Evolutionary conservation across 1,140 invertebrate genomes (phyloP), one percentile per base, ranked within the genome.

Genomic region (Bombus terrestris): DNA sequence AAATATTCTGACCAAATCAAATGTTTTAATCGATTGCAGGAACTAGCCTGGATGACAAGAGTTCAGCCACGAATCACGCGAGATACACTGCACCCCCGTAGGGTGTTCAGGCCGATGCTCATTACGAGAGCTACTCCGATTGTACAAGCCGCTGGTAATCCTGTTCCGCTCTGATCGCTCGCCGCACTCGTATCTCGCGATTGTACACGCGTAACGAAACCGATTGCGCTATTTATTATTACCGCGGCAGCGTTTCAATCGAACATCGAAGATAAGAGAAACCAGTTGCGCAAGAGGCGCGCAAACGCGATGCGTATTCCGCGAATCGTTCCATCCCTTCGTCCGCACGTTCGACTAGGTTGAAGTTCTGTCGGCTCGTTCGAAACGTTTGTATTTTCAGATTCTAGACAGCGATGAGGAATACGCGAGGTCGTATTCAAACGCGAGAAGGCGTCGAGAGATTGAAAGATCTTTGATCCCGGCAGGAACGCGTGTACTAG

Each of bases 21-120:
- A 85, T 35, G 84, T 66, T 85, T 85, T 81, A 85, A 85, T 85
- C 84, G 84, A 85, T 81, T 73, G 84, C 71, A 69, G 72, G 71
- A 81, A 74, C 78, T 85, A 74, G 39, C 68, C 6, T 59, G 78
- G 71, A 81, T 25, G 84, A 85, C 78, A 75, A 81, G 78, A 85
- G 84, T 73, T 66, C 43, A 47, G 71, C 41, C 71, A 85, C 78
- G 79, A 85, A 85, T 85, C 84, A 85, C 71, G 69, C 3, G 41
- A 82, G 72, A 82, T 74, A 71, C 80, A 73, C 68, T 62, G 68
- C 83, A 37, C 79, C 28, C 84, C 84, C 84, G 57, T 53, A 68
- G 84, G 84, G 57, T 85, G 80, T 73, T 18, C 69, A 32, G 32
- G 32, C 37, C 77, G 83, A 81, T 68, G 78, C 83, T 85, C 84